A percentile compares a stretch with the other conserved stretches of the same genome.
These are phyloP conservation scores for Drosophila yooni DNA, from an alignment of 2,888 invertebrate species.

Conservation along the genomic window DNA sequence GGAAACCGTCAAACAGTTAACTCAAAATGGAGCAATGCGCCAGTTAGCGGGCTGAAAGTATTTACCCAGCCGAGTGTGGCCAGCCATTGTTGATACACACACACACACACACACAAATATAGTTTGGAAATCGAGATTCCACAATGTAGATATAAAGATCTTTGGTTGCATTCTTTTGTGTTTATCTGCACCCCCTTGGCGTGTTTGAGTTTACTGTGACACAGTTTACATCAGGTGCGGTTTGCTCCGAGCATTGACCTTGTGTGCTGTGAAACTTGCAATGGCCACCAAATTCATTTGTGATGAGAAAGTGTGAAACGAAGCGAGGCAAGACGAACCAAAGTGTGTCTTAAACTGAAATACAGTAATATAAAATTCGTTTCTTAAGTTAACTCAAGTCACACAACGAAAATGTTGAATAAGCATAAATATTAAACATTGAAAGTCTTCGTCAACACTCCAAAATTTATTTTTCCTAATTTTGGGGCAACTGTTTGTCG, in stretches of 20 bases:
- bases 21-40: slow-evolving; percentile 23
- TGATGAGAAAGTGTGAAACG: slow-evolving; percentile 13
- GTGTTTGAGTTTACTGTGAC: slow-evolving; percentile 33
- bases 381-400: background rate
- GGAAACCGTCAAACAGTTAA: slow-evolving; percentile 35
- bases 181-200: slow-evolving; percentile 1
- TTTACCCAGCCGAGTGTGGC: slow-evolving; percentile 40
- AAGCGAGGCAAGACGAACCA: background rate
- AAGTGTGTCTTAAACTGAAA: background rate
- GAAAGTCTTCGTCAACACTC: background rate
- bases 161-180: slow-evolving; percentile 23
- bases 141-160: slow-evolving; percentile 21
- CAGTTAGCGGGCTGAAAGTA: slow-evolving; percentile 26
- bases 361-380: background rate
- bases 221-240: slow-evolving; percentile 39
- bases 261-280: slow-evolving; percentile 8
- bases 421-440: background rate
- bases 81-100: slow-evolving; percentile 28
- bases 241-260: slow-evolving; percentile 18
- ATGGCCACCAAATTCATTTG: slow-evolving; percentile 7
- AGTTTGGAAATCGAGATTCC: slow-evolving; percentile 33
- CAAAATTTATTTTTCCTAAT: background rate
- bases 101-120: background rate
- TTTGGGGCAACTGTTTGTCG: background rate
- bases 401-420: background rate